Conservation (phyloP, 2,888 invertebrate species). For the Sycophila texana region DNA sequence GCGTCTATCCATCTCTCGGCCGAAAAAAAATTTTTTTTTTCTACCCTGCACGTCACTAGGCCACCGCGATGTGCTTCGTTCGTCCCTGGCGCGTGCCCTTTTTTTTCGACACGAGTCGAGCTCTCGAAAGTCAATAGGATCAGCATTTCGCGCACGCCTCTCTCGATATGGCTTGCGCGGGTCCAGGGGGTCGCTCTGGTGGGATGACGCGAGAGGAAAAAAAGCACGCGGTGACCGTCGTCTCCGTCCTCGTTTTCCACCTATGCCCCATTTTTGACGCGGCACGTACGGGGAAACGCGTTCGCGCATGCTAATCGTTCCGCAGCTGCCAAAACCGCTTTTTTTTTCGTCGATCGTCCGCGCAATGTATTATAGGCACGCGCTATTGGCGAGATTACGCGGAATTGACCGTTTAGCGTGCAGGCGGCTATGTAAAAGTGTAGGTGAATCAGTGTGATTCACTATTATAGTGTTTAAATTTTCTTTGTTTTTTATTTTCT, state of each 20-base stretch:
- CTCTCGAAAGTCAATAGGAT: conserved; percentile 45
- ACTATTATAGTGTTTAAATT: background rate
- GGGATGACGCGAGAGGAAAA: background rate
- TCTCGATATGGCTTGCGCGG: background rate
- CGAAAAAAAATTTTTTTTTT: too few species aligned
- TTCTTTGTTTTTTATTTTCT: background rate
- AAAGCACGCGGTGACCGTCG: background rate
- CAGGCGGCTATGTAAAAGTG: too few species aligned
- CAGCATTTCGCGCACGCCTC: conserved; percentile 37
- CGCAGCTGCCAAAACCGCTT: background rate
- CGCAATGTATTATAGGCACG: too few species aligned
- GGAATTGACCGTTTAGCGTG: background rate
- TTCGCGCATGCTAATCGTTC: conserved; percentile 9
- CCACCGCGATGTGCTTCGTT: conserved; percentile 19
- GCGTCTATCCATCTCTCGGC: too few species aligned
- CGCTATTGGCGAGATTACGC: background rate
- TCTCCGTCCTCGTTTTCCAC: background rate
- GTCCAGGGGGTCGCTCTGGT: background rate
- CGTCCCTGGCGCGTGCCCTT: conserved; percentile 1
- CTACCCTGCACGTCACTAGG: too few species aligned
- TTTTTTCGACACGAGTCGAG: conserved; percentile 11
- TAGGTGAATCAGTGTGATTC: too few species aligned
- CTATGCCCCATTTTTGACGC: background rate
- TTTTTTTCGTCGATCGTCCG: background rate
- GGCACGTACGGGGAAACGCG: background rate